Base-by-base conservation (phyloP, 2,797 vertebrate species). In the Phrynocephalus vlangalii region DNA sequence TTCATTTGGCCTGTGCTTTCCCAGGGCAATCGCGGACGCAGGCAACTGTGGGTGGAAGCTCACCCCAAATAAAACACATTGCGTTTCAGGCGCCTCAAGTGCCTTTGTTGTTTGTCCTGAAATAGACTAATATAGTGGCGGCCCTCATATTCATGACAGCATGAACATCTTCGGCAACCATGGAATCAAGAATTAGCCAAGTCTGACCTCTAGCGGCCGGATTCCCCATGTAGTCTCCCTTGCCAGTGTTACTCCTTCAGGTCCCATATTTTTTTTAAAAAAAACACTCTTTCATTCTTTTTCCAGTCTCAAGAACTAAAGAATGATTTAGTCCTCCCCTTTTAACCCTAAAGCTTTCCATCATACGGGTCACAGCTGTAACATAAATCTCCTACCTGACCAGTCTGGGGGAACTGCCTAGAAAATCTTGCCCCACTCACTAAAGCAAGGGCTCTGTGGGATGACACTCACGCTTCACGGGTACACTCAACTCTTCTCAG, bases 241-340 rank as follows among this genome's bases (percentile, higher is more conserved):
- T 60, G 0, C 6, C 1, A 10, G 38, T 8, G 1, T 0, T 44
- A 33, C 38, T 20, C 0, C 0, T 0, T 44, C 24, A 63, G 13
- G 18, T 44, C 15, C 9, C 28, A 13, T 60, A 18, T 63, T 63
- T 63, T 16, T 84, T 71, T 44, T 44, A 4, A 44, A 44, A 44
- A 70, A 77, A 24, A 0, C 9, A 33, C 79, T 0, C 79, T 1
- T 56, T 11, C 7, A 11, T 52, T 52, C 52, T 83, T 1, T 50
- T 50, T 22, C 85, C 38, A 33, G 85, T 3, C 11, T 75, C 73
- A 86, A 20, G 76, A 11, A 52, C 33, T 0, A 77, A 52, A 18
- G 2, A 16, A 38, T 83, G 24, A 1, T 52, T 71, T 85, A 18
- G 15, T 28, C 33, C 2, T 70, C 30, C 4, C 4, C 6, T 82